Evolutionary conservation across 2,888 invertebrate species (phyloP), one percentile per base, ranked within the genome.

Genomic region (Acanthosoma haemorrhoidale): DNA sequence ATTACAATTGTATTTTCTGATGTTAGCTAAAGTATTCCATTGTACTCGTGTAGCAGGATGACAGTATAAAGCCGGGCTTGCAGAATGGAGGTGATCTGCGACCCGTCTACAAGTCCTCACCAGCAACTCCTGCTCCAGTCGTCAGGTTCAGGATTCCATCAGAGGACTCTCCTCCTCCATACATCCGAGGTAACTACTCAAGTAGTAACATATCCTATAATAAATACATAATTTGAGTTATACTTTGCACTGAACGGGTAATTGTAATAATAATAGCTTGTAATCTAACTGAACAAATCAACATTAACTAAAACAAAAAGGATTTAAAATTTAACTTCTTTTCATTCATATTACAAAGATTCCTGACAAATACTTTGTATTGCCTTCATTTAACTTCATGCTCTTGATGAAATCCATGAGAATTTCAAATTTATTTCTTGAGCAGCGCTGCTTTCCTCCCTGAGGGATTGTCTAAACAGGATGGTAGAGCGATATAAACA

Each of bases 131-230:
- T 11, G 68, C 71, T 1, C 72, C 74, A n/a, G 69, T 70, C 2
- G 73, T 74, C 16, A 61, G 75, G 32, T 75, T 74, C 57, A 68
- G 73, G 11, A 73, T 73, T 13, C 71, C 72, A 6, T 71, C 72
- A 9, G 77, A 71, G 63, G 61, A 69, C 29, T 18, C 69, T 43
- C 58, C 59, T 38, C 70, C 72, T 21, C 67, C 67, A 69, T 69
- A 85, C 75, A 86, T 87, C 77, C 83, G 83, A 83, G 87, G 87
- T 85, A 80, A 74, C 3, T 61, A 16, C 11, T 13, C 13, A 9
- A 9, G 6, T 36, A n/a, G n/a, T n/a, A n/a, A n/a, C n/a, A n/a
- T n/a, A n/a, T 9, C 36, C 13, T 36, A 36, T 9, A 36, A 36
- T 36, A 6, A 36, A 36, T 36, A 13, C 8, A 43, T 43, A 11